Base-by-base conservation (phyloP, 2,888 invertebrate species). In the Clunio marinus region DNA sequence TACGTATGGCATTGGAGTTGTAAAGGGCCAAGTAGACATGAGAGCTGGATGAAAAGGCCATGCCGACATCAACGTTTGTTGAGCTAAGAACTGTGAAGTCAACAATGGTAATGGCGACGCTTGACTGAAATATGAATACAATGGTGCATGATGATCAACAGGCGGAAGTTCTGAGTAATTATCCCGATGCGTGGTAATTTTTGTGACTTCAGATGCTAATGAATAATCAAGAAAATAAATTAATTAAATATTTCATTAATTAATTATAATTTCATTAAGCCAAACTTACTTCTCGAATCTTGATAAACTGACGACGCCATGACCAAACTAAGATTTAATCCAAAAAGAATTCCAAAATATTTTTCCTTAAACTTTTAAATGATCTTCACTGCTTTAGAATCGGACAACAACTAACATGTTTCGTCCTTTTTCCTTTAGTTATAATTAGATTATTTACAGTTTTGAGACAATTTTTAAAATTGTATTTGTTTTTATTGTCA, bases 51-150 rank as follows among this genome's bases (percentile, higher is more conserved):
- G n/a, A n/a, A n/a, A n/a, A 10, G 60, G 69, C 78, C 77, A 78
- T n/a, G 78, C 65, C 78, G 78, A 2, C 41, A 41, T 41, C 4
- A 41, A 41, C 10, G 41, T n/a, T 41, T 41, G 41, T 41, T 41
- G 41, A 13, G 41, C 10, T 10, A 41, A 15, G 15, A 5, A 41
- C n/a, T 41, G 41, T 15, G 41, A 15, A 2, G 41, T 5, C 2
- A 41, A 2, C 3, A 41, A 41, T 41, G 10, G 41, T 15, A 41
- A 2, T 2, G 41, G 4, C 15, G 41, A 41, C n/a, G 15, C 15
- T 41, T 41, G 41, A 13, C 15, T 10, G 10, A 41, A 41, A 15
- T 41, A 41, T 3, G 41, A 41, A 15, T n/a, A n/a, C 10, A 41
- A 41, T 3, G 41, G n/a, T n/a, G 41, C 41, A n/a, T 41, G 41